phyloP scores from a whole-genome alignment of 2,113 vertebrate genomes.

The Petromus typicus region DNA sequence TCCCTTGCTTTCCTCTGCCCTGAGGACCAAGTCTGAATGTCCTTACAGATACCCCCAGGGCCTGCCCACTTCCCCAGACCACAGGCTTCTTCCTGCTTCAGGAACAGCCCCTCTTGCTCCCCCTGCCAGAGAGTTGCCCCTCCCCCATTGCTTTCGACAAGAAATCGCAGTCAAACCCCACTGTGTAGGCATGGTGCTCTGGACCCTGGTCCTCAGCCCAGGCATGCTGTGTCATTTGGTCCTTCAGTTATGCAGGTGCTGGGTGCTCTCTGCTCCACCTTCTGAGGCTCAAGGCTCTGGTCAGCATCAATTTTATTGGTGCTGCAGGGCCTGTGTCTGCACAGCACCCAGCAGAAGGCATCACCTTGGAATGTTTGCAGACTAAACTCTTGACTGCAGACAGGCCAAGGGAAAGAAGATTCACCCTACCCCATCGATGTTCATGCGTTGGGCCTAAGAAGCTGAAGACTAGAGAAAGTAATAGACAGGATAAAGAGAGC shows the following conservation, averaged over 20 bases:
- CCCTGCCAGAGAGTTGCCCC: neutral
- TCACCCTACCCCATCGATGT: neutral
- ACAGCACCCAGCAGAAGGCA: neutral
- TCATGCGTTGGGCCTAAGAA: neutral
- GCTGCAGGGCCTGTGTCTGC: neutral
- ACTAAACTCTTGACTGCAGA: neutral
- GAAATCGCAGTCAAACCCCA: neutral
- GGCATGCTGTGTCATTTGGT: neutral
- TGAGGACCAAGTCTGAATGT: neutral
- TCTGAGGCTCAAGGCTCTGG: neutral
- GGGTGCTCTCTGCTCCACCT: neutral
- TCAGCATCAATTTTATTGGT: neutral
- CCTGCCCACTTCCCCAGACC: neutral
- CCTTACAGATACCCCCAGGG: neutral
- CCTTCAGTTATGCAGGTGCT: too few species aligned
- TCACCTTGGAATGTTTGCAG: neutral
- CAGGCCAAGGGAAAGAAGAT: neutral
- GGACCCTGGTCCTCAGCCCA: fast-evolving
- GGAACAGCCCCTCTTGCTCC: slow-evolving; percentile 24
- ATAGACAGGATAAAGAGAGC: neutral
- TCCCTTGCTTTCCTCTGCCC: neutral
- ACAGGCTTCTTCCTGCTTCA: neutral
- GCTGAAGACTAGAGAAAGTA: neutral
- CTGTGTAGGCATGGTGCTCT: neutral
- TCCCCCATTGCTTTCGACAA: neutral